phyloP scores from a whole-genome alignment of 1,140 invertebrate species.

The Capitella teleta region DNA sequence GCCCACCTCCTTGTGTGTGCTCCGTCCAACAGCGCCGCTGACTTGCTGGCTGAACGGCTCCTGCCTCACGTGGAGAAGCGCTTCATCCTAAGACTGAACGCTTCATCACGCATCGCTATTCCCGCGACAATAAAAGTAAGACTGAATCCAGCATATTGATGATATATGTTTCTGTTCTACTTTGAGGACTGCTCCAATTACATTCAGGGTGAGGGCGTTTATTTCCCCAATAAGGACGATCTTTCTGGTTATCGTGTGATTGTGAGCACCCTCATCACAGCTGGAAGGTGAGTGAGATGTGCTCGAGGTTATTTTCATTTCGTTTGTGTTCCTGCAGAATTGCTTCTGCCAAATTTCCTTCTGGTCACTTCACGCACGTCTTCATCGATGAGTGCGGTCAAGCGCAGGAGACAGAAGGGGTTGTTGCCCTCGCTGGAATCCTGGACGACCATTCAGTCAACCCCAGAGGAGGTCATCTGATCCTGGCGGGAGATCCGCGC shows the following conservation, averaged over 20 bases:
- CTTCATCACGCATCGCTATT: conserved; percentile 18
- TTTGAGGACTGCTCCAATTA: conserved; percentile 13
- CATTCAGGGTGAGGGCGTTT: conserved; percentile 12
- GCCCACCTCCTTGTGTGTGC: conserved; percentile 63
- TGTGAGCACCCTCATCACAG: conserved; percentile 24
- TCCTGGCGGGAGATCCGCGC: conserved; percentile 80
- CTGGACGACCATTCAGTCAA: too few relatives aligned
- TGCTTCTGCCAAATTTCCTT: conserved; percentile 42
- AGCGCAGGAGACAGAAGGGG: conserved; percentile 66
- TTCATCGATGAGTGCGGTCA: conserved; percentile 86
- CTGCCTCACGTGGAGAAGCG: conserved; percentile 12
- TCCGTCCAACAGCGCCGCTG: conserved; percentile 76
- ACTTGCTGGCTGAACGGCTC: conserved; percentile 47
- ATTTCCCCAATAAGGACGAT: conserved; percentile 18
- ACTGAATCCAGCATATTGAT: conserved; percentile 1
- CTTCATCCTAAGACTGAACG: conserved; percentile 25
- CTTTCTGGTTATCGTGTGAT: conserved; percentile 21
- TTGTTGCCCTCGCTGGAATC: conserved; percentile 26
- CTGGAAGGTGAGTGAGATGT: conserved; percentile 21
- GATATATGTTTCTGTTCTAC: conserved; percentile 1
- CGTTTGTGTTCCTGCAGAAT: not conserved
- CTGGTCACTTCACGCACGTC: conserved; percentile 73
- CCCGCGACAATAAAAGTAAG: conserved; percentile 20
- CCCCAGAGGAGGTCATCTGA: conserved; percentile 43
- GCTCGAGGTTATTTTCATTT: not conserved